Percentiles rank a stretch among this genome's conserved stretches.
Conservation (phyloP, 2,797 vertebrate species). For the Anguilla megastoma region DNA sequence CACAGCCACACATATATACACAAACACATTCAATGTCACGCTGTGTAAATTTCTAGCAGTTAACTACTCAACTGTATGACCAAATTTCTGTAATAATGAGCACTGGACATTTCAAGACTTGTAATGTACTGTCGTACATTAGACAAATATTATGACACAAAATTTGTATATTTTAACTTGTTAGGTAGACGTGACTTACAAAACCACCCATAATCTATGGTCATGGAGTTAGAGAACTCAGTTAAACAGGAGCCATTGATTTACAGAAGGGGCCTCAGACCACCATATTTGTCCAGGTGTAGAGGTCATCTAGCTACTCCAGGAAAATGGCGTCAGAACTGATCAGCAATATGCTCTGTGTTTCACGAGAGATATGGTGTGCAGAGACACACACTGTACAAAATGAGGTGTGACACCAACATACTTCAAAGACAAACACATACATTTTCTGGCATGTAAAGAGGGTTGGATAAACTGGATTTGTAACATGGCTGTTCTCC, state of each 20-base stretch:
- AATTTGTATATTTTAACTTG: no score
- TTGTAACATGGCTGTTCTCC: background rate
- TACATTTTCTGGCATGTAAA: background rate
- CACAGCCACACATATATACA: no score
- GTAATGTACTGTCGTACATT: background rate
- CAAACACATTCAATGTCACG: no score
- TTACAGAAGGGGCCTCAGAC: background rate
- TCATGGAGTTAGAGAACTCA: background rate
- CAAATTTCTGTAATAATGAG: background rate
- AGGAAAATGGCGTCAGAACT: background rate
- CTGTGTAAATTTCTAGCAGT: no score
- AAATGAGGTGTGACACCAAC: background rate
- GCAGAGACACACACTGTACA: background rate
- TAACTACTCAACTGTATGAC: background rate
- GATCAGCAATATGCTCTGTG: background rate
- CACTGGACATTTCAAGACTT: background rate
- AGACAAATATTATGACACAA: background rate
- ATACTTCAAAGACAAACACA: background rate
- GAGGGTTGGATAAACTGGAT: background rate
- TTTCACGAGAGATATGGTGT: background rate
- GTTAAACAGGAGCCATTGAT: no score
- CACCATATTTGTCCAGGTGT: background rate
- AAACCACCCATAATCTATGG: background rate
- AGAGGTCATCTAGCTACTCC: background rate
- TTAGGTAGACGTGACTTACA: no score